Percentiles rank a stretch among this genome's conserved stretches.
These are phyloP conservation scores for Ptychobarbus kaznakovi DNA, from an alignment of 2,797 vertebrate genomes.

Conservation along the genomic window DNA sequence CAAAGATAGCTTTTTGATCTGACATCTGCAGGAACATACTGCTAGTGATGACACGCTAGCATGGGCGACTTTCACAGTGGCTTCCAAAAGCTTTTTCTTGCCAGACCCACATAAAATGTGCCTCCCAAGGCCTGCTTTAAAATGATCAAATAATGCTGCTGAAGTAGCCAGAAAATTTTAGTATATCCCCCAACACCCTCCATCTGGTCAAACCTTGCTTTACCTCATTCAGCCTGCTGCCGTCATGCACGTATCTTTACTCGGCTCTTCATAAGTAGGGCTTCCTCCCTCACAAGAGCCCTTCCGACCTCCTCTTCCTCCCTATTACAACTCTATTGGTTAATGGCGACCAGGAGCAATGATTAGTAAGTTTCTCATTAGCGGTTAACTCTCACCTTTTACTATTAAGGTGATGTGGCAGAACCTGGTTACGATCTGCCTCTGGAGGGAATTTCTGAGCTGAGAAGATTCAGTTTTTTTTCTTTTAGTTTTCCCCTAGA, in stretches of 20 bases:
- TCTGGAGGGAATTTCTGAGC: neutral
- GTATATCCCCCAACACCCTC: slow-evolving; percentile 52
- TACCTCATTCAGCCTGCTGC: slow-evolving; percentile 37
- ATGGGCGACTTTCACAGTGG: slow-evolving; percentile 9
- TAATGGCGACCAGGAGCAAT: slow-evolving; percentile 12
- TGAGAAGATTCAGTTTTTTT: fast-evolving
- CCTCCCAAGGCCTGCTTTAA: slow-evolving; percentile 52
- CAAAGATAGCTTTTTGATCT: slow-evolving; percentile 14
- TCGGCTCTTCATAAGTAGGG: slow-evolving; percentile 27
- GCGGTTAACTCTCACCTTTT: slow-evolving; percentile 4
- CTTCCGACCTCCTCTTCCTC: neutral
- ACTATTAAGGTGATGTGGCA: slow-evolving; percentile 15
- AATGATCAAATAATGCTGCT: slow-evolving; percentile 59
- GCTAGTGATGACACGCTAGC: neutral
- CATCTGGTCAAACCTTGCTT: slow-evolving; percentile 40
- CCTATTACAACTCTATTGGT: neutral
- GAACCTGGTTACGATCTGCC: slow-evolving; percentile 15
- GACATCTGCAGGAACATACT: slow-evolving; percentile 27
- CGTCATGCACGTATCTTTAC: neutral
- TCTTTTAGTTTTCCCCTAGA: neutral
- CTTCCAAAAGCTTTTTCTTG: slow-evolving; percentile 50
- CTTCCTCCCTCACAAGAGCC: slow-evolving; percentile 9
- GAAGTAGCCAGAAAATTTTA: slow-evolving; percentile 60
- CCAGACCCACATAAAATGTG: slow-evolving; percentile 43
- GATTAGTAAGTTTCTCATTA: slow-evolving; percentile 55